Base-by-base conservation (phyloP, 2,888 invertebrate species). In the Noctuana brunneofusca region DNA sequence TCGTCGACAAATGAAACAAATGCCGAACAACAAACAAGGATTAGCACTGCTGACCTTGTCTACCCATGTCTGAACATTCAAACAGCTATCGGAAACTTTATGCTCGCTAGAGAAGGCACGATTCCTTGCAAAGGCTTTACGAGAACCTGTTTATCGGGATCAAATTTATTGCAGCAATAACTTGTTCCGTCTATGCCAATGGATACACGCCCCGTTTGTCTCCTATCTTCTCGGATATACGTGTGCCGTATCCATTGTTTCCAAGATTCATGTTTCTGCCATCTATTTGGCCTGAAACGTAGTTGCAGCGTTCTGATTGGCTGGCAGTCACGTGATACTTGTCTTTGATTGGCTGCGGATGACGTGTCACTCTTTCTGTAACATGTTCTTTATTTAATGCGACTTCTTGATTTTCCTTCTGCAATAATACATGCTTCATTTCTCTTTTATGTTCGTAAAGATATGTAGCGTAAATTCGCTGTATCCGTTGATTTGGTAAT, bases 81-180 rank as follows among this genome's bases (percentile, higher is more conserved):
- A 63, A 62, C 22, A 32, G 57, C 30, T 63, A 63, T 63, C 63
- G 22, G 46, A 46, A 56, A 49, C 46, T 63, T 63, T 63, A 63
- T 27, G 57, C 41, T 35, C 24, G 32, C 3, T 35, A 38, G 52
- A 43, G 38, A 43, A 35, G 35, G 55, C 58, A 66, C 65, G 66
- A 67, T 69, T 72, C 69, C 73, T 70, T 68, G 67, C 65, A 62
- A 65, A 68, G 69, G 70, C 79, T 81, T 80, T 80, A 78, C 80
- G 79, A 80, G 76, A 65, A 64, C 65, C 58, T 81, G 77, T 81
- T 80, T 84, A 80, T 83, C 81, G 72, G 67, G 66, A 71, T 69
- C 68, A 71, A 78, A 83, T 83, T 83, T 84, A 84, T 83, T 75
- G 74, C 72, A 48, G 71, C 80, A 78, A 83, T 84, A 83, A 81